Conservation (phyloP, 2,888 invertebrate species). For the Standfussiana lucernea region DNA sequence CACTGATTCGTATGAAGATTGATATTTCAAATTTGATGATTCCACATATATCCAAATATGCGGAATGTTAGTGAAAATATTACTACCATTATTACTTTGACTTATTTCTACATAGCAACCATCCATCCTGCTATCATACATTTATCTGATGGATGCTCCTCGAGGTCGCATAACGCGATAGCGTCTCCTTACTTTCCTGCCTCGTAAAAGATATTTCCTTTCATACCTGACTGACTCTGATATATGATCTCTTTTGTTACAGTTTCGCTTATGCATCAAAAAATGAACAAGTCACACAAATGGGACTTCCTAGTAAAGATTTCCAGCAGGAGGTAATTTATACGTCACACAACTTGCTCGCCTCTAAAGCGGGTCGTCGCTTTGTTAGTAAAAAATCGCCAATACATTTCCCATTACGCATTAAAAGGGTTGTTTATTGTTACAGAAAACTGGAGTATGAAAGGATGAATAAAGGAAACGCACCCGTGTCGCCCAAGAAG, state of each 20-base stretch:
- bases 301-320: conserved; percentile 79
- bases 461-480: conserved; percentile 75
- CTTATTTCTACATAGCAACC: conserved; percentile 12
- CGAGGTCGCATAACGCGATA: conserved; percentile 50
- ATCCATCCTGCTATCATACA: conserved; percentile 27
- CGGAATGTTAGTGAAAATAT: conserved; percentile 11
- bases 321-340: conserved; percentile 78
- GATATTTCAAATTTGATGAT: too few relatives aligned
- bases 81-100: conserved; percentile 17
- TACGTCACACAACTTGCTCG: conserved; percentile 42
- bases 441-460: conserved; percentile 83
- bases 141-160: conserved; percentile 45
- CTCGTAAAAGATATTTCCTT: conserved; percentile 63
- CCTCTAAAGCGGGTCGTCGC: neutral
- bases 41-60: too few relatives aligned
- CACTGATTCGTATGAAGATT: neutral
- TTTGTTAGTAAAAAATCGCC: conserved; percentile 17
- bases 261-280: conserved; percentile 78
- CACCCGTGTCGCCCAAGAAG: conserved; percentile 71
- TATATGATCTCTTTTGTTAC: conserved; percentile 79
- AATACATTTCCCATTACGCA: conserved; percentile 64
- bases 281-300: conserved; percentile 82
- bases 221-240: conserved; percentile 67
- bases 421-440: conserved; percentile 75
- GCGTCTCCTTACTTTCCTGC: conserved; percentile 18